Evolutionary conservation across 2,888 invertebrate genomes (phyloP).

Genomic region (Athetis lepigone): DNA sequence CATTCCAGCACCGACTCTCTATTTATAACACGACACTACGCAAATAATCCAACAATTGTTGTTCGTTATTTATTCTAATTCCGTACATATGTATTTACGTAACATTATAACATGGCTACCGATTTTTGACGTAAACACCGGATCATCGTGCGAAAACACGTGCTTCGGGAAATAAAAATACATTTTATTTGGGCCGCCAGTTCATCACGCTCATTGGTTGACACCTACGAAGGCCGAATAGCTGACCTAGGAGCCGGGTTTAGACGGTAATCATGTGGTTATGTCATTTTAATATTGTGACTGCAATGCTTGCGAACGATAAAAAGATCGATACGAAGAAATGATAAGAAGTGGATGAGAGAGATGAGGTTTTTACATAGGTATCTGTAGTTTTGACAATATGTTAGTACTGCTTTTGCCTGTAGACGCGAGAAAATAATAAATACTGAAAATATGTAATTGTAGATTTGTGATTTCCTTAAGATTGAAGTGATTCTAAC

Average conservation of each 20-base stretch:
- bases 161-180: slow-evolving; percentile 50
- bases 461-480: too few species aligned
- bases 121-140: slow-evolving; percentile 47
- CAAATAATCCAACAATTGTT: slow-evolving; percentile 18
- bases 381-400: too few species aligned
- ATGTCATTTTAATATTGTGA: slow-evolving; percentile 17
- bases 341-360: background rate
- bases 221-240: slow-evolving; percentile 60
- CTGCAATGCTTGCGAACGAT: background rate
- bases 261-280: slow-evolving; percentile 31
- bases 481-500: too few species aligned
- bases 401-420: background rate
- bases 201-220: slow-evolving; percentile 54
- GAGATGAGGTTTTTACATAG: too few species aligned
- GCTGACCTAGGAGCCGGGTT: slow-evolving; percentile 36
- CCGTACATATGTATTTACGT: slow-evolving; percentile 21
- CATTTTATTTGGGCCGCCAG: slow-evolving; percentile 45
- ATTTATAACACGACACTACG: slow-evolving; percentile 5
- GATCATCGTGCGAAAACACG: slow-evolving; percentile 22
- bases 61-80: slow-evolving; percentile 30
- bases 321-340: slow-evolving; percentile 2
- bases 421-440: too few species aligned
- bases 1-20: background rate
- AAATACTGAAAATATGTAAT: too few species aligned
- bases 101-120: slow-evolving; percentile 27